These are phyloP conservation scores for Pectinophora gossypiella DNA, from an alignment of 1,140 invertebrate genomes.

Conservation along the genomic window DNA sequence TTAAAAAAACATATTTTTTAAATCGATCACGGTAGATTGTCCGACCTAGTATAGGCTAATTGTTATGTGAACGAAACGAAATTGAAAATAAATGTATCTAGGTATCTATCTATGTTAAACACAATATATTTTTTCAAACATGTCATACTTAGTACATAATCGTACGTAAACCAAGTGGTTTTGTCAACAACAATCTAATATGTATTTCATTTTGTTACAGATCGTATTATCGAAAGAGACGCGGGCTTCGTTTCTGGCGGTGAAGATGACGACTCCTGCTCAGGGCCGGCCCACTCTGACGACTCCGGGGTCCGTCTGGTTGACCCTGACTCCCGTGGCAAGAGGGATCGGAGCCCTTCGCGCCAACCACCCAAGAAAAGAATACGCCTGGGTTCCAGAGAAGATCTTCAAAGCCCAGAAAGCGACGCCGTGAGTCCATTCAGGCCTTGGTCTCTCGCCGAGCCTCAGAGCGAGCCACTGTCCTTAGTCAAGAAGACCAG, in stretches of 20 bases:
- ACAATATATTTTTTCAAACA: no score
- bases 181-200: no score
- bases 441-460: conserved; percentile 67
- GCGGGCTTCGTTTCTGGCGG: conserved; percentile 84
- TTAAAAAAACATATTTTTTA: no score
- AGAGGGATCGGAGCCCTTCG: conserved; percentile 84
- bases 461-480: conserved; percentile 57
- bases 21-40: no score
- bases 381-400: conserved; percentile 73
- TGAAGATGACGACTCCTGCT: conserved; percentile 80
- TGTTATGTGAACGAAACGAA: no score
- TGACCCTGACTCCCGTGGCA: conserved; percentile 77
- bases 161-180: no score
- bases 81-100: no score
- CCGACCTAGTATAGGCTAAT: no score
- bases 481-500: conserved; percentile 52
- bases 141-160: no score
- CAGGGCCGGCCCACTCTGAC: conserved; percentile 82
- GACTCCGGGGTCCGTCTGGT: conserved; percentile 85
- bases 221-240: conserved; percentile 77
- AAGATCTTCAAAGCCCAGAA: conserved; percentile 49
- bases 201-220: conserved; percentile 61
- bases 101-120: no score
- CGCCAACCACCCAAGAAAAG: conserved; percentile 83
- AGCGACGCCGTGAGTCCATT: conserved; percentile 58